Conservation (phyloP, 2,797 vertebrate genomes). For the Thalassophryne amazonica region DNA sequence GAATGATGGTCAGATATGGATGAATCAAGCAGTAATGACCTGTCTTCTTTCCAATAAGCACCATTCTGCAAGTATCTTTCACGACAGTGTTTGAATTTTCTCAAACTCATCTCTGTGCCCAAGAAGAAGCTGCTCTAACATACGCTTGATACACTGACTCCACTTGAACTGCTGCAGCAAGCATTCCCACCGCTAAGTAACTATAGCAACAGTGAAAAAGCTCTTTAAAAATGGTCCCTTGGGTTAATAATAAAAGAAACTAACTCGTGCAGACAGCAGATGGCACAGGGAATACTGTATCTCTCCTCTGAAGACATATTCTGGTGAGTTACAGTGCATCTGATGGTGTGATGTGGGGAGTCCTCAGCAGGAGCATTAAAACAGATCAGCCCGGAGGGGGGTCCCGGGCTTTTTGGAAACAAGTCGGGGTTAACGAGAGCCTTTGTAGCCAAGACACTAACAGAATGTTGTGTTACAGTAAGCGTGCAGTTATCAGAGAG, state of each 20-base stretch:
- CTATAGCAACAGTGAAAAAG: constrained; percentile 57
- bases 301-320: constrained; percentile 1
- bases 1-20: too few species aligned
- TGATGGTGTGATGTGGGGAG: constrained; percentile 23
- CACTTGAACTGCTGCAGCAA: constrained; percentile 21
- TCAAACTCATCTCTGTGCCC: neutral
- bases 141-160: constrained; percentile 19
- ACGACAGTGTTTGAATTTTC: neutral
- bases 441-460: constrained; percentile 17
- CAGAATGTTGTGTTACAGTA: constrained; percentile 19
- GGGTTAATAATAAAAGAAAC: constrained; percentile 36
- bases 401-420: constrained; percentile 31
- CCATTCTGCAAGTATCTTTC: neutral
- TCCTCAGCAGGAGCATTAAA: constrained; percentile 39
- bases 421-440: constrained; percentile 52
- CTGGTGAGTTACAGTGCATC: constrained; percentile 1
- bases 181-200: constrained; percentile 27
- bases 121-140: constrained; percentile 1
- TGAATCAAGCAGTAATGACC: neutral
- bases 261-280: constrained; percentile 29
- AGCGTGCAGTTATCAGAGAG: constrained; percentile 8
- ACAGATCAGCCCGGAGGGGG: constrained; percentile 55
- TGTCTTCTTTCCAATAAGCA: neutral
- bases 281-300: neutral
- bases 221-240: constrained; percentile 21